These are phyloP conservation scores for Elmis aenea DNA, from an alignment of 2,888 invertebrate species.

Conservation along the genomic window DNA sequence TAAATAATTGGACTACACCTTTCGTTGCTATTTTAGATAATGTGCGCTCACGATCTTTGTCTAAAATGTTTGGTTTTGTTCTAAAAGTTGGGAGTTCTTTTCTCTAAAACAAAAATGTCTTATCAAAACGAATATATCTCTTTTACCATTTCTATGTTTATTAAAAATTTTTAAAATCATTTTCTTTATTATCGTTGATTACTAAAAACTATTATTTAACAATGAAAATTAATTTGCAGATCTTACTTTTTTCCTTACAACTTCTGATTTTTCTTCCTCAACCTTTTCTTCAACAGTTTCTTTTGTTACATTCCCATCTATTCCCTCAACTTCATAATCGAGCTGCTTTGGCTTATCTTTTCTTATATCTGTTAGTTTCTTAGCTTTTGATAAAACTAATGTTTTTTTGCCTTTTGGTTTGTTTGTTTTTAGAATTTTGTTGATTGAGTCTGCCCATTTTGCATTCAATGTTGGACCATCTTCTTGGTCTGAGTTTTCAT, in stretches of 20 bases:
- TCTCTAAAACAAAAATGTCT: no score
- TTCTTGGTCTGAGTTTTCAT: not conserved
- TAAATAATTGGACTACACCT: conserved; percentile 90
- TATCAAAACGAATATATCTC: no score
- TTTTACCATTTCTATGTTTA: no score
- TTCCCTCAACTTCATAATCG: conserved; percentile 61
- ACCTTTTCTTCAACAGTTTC: no score
- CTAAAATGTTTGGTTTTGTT: conserved; percentile 69
- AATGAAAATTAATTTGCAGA: not conserved
- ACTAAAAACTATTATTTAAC: not conserved
- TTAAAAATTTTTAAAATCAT: no score
- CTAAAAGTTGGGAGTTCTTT: conserved; percentile 60
- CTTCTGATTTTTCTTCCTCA: no score
- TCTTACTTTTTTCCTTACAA: no score
- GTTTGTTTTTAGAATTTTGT: conserved; percentile 69
- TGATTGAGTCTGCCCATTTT: conserved; percentile 74
- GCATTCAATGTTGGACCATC: conserved; percentile 1
- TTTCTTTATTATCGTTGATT: not conserved
- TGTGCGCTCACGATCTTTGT: conserved; percentile 71
- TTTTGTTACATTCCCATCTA: conserved; percentile 50
- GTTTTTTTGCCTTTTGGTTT: conserved; percentile 72
- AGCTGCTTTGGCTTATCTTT: conserved; percentile 47
- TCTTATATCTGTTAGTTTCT: conserved; percentile 58
- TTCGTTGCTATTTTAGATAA: conserved; percentile 82
- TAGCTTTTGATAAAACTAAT: conserved; percentile 73